A percentile compares a stretch with the other conserved stretches of the same genome.
phyloP scores from a whole-genome alignment of 37 sponge, comb jelly and placozoan genomes.

The Oscarella lobularis region DNA sequence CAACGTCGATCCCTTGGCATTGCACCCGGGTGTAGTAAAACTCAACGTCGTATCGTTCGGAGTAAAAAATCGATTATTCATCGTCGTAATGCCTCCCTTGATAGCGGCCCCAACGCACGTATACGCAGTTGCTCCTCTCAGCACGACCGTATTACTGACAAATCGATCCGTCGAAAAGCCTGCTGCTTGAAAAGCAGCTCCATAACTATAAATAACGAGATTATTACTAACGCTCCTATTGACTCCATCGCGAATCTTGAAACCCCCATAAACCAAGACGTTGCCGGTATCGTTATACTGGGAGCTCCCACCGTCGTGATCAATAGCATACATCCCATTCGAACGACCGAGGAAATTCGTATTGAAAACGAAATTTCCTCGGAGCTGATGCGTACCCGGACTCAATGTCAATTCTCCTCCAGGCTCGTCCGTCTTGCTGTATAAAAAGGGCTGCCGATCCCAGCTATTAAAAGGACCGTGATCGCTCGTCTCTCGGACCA shows the following conservation, averaged over 20 bases:
- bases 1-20: too few relatives aligned
- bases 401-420: conserved; percentile 11
- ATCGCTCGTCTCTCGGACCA: conserved; percentile 41
- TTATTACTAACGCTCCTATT: conserved; percentile 19
- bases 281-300: conserved; percentile 33
- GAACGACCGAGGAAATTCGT: conserved; percentile 5
- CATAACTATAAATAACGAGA: conserved; percentile 10
- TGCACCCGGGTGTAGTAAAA: too few relatives aligned
- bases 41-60: too few relatives aligned
- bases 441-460: conserved; percentile 34
- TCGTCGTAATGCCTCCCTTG: too few relatives aligned
- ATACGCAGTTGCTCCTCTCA: not conserved
- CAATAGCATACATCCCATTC: conserved; percentile 33
- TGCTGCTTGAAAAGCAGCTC: not conserved
- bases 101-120: too few relatives aligned
- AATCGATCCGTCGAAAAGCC: not conserved
- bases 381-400: conserved; percentile 15
- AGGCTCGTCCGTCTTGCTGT: not conserved
- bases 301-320: conserved; percentile 45
- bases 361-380: conserved; percentile 33
- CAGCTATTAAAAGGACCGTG: conserved; percentile 43
- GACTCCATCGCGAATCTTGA: conserved; percentile 36
- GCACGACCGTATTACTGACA: not conserved
- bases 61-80: too few relatives aligned
- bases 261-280: conserved; percentile 38